Base-by-base conservation (phyloP, 53 echinoderm and acorn worm species). In the Zoroaster sp. region DNA sequence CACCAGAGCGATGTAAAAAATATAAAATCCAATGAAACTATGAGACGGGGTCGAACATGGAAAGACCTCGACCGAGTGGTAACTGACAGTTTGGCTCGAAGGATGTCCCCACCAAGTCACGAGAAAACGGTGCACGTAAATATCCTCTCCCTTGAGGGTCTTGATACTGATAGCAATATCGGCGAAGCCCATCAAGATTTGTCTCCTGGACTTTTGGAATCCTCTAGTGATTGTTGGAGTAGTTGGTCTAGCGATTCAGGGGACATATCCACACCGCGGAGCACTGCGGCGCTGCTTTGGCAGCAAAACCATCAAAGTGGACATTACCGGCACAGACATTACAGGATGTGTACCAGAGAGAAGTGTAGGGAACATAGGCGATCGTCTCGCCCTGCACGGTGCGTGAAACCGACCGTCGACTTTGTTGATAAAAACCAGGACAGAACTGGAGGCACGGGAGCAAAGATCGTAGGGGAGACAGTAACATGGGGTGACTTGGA, bases 181-280 rank as follows among this genome's bases (percentile, higher is more conserved):
- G 4, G 55, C n/a, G 39, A n/a, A 6, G 37, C 21, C 39, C 21
- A 37, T 55, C 8, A n/a, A n/a, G 63, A 8, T 28, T 3, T 59
- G 63, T 59, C 63, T 25, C 28, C 55, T n/a, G 6, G 63, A 10
- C 63, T 25, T 12, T 81, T 46, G 21, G 85, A 85, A 36, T 71
- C 85, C 4, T 85, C 47, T 71, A 85, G 85, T 18, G 85, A 85
- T 6, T 17, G 35, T 2, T 59, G 63, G 63, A 85, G 71, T 28
- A 51, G 71, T 31, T 30, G 71, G 10, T 85, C 85, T 0, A 38
- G 63, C 2, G 63, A 59, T 59, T 47, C 85, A 13, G 36, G 47
- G 2, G 70, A 71, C 4, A 72, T 46, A 12, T 9, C 35, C 52
- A 51, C 47, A 5, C 49, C 70, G 35, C 46, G 72, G 4, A 35